Conservation (phyloP, 2,888 invertebrate species). For the Mantis religiosa region DNA sequence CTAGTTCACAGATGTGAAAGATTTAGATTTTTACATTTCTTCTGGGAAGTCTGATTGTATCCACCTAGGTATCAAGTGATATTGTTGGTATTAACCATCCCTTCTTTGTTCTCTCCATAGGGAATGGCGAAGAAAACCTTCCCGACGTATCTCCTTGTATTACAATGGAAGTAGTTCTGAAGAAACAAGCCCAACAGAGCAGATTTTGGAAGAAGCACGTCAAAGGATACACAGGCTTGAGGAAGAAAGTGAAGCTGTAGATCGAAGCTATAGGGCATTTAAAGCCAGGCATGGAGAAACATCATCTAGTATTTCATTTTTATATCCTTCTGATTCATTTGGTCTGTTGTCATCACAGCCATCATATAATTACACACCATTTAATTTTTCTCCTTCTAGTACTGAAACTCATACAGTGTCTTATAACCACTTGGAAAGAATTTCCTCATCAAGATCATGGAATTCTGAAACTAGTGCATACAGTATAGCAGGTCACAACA, state of each 20-base stretch:
- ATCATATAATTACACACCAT: not conserved
- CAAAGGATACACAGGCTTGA: conserved; percentile 52
- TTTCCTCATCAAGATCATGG: not conserved
- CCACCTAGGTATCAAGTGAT: no score
- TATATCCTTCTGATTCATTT: not conserved
- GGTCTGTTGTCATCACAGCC: not conserved
- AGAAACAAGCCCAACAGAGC: conserved; percentile 43
- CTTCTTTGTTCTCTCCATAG: not conserved
- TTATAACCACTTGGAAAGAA: not conserved
- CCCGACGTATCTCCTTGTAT: conserved; percentile 12
- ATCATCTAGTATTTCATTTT: not conserved
- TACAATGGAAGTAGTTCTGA: conserved; percentile 20
- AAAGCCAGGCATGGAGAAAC: conserved; percentile 13
- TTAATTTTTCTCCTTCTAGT: not conserved
- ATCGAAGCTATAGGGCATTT: conserved; percentile 50
- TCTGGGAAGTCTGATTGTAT: no score
- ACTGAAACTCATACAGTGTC: not conserved
- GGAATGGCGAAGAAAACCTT: conserved; percentile 19
- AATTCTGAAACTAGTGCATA: not conserved
- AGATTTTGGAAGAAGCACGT: conserved; percentile 52
- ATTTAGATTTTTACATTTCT: no score
- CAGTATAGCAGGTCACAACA: not conserved
- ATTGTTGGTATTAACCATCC: no score
- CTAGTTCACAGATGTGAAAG: no score
- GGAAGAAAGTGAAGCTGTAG: conserved; percentile 57